Conservation (phyloP, 1,140 invertebrate species). For the Hormaphis cornu region DNA sequence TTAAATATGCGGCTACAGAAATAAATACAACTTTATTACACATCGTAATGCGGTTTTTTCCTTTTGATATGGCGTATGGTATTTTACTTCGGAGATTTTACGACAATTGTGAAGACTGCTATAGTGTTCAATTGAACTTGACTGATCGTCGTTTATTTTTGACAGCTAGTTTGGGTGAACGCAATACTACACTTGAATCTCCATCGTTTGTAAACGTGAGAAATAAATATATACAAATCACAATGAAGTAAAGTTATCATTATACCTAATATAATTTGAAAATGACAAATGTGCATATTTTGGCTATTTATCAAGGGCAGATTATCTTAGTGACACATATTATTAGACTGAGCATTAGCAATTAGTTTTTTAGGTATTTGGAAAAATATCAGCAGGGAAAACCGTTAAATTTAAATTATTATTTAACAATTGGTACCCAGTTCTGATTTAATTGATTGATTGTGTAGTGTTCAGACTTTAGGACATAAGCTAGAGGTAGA, state of each 20-base stretch:
- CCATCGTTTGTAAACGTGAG: not conserved
- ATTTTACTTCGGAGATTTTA: not conserved
- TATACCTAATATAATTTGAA: not conserved
- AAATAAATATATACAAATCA: not conserved
- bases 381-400: too few species aligned
- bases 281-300: too few species aligned
- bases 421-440: too few species aligned
- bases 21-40: not conserved
- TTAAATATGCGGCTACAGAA: constrained; percentile 1
- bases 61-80: not conserved
- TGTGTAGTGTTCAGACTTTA: too few species aligned
- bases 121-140: not conserved
- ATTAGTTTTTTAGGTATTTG: too few species aligned
- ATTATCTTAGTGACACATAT: too few species aligned
- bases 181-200: not conserved
- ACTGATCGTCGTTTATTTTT: not conserved
- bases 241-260: too few species aligned
- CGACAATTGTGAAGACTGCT: not conserved
- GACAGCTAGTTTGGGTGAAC: not conserved
- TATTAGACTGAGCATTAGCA: too few species aligned
- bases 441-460: too few species aligned
- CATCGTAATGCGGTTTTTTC: not conserved
- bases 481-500: too few species aligned
- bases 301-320: too few species aligned
- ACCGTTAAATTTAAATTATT: too few species aligned